Evolutionary conservation across 1,140 invertebrate genomes (phyloP).

Genomic region (Glomeris maerens): DNA sequence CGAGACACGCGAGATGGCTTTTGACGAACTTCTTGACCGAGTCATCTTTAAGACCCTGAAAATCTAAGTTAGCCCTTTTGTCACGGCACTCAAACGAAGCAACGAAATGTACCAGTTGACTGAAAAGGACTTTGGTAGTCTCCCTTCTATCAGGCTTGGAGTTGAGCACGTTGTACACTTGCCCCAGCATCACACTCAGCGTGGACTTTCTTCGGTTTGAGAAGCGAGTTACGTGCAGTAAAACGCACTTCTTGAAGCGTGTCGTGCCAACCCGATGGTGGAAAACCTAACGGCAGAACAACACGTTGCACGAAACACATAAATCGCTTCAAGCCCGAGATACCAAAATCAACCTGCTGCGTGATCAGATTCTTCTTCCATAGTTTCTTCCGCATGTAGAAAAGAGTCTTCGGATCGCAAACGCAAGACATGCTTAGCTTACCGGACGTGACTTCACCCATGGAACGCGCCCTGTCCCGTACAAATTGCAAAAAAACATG

Average conservation of each 20-base stretch:
- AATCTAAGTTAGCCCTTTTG: background rate
- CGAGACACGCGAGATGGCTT: no score
- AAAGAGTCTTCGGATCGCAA: constrained; percentile 46
- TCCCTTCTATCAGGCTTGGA: background rate
- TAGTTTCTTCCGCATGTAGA: constrained; percentile 49
- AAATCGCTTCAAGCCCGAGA: constrained; percentile 4
- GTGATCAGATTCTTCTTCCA: constrained; percentile 43
- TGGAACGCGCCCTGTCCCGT: constrained; percentile 39
- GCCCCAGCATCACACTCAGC: background rate
- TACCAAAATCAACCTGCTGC: constrained; percentile 38
- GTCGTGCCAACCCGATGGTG: background rate
- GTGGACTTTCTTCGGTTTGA: background rate
- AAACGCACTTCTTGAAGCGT: background rate
- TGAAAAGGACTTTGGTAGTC: background rate
- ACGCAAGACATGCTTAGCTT: constrained; percentile 37
- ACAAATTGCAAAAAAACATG: constrained; percentile 1
- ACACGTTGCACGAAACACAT: background rate
- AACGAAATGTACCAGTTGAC: background rate
- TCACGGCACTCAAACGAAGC: background rate
- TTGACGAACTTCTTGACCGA: background rate
- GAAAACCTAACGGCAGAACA: background rate
- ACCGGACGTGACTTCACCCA: constrained; percentile 55
- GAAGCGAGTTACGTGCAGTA: background rate
- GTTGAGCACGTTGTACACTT: background rate
- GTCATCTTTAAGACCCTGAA: background rate